A percentile compares a stretch with the other conserved stretches of the same genome.
phyloP scores from a whole-genome alignment of 2,888 invertebrate genomes.

The Caenorhabditis panamensis region DNA sequence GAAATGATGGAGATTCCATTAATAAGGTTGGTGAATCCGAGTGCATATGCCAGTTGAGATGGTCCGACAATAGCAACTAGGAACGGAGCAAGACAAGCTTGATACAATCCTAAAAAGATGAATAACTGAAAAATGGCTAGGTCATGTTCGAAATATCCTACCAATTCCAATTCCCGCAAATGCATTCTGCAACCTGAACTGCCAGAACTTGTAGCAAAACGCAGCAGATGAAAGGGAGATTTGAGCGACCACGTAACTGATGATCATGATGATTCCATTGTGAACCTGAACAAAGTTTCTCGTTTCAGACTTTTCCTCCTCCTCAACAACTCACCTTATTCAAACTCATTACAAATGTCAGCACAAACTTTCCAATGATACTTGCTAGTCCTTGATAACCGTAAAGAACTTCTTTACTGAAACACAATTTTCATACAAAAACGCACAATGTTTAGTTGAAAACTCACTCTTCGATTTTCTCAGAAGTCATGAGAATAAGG shows the following conservation, averaged over 20 bases:
- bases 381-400: conserved; percentile 68
- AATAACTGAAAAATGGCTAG: background rate
- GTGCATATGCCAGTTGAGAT: conserved; percentile 64
- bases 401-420: conserved; percentile 68
- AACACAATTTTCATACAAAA: too few species aligned
- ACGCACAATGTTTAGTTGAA: too few species aligned
- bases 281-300: conserved; percentile 45
- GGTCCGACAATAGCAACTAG: conserved; percentile 67
- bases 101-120: conserved; percentile 59
- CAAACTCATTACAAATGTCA: conserved; percentile 59
- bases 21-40: conserved; percentile 71
- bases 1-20: conserved; percentile 67
- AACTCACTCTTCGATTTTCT: conserved; percentile 64
- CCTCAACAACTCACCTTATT: conserved; percentile 41
- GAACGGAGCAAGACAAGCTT: conserved; percentile 65
- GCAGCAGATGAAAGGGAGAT: conserved; percentile 59
- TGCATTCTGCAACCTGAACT: conserved; percentile 66
- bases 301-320: background rate
- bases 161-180: conserved; percentile 70
- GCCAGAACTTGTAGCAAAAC: conserved; percentile 63
- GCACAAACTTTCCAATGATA: conserved; percentile 60
- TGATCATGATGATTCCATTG: conserved; percentile 64
- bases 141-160: too few species aligned
- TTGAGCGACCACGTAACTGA: conserved; percentile 67
- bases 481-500: conserved; percentile 60